Evolutionary conservation across 2,113 vertebrate species (phyloP).

Genomic region (Callipepla californica): DNA sequence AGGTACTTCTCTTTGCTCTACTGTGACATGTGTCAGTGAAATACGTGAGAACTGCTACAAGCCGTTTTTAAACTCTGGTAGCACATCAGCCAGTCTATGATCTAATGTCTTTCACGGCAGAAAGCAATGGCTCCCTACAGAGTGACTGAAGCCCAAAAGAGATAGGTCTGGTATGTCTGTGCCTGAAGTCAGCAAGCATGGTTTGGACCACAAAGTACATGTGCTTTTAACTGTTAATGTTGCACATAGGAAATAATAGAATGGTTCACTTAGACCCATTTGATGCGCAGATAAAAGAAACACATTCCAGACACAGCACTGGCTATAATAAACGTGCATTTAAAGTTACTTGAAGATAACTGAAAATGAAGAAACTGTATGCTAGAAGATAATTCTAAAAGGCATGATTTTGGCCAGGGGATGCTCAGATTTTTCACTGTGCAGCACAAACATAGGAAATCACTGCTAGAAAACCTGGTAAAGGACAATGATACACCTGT

Average conservation of each 20-base stretch:
- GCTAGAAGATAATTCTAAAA: neutral
- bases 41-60: neutral
- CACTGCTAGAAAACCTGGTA: neutral
- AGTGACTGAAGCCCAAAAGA: neutral
- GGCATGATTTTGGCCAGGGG: neutral
- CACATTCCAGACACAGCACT: neutral
- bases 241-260: neutral
- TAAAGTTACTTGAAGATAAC: neutral
- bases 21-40: neutral
- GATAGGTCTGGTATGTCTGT: neutral
- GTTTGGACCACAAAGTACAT: neutral
- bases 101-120: neutral
- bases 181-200: neutral
- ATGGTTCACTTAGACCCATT: neutral
- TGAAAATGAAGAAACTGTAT: neutral
- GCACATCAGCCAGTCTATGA: neutral
- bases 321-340: neutral
- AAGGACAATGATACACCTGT: neutral
- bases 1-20: neutral
- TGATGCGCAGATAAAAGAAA: neutral
- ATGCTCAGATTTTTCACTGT: neutral
- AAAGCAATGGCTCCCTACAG: neutral
- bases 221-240: neutral
- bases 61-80: neutral
- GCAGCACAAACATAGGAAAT: neutral